Percentiles rank a stretch among this genome's conserved stretches.
Conservation (phyloP, 1,140 invertebrate species). For the Leptoteleia sp. region DNA sequence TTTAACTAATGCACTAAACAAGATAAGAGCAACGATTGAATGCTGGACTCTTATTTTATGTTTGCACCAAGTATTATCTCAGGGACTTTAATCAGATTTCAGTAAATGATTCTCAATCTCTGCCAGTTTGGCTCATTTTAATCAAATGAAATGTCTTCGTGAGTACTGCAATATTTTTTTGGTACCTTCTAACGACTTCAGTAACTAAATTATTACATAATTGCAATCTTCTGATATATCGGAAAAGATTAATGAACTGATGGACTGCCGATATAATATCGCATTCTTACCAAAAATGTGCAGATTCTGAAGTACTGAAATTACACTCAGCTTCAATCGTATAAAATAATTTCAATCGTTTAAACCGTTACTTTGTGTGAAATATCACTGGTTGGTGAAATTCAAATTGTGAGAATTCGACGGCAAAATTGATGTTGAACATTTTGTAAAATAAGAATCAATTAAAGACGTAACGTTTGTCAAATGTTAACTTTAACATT, state of each 20-base stretch:
- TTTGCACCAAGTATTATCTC: slow-evolving; percentile 8
- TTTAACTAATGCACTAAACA: neutral
- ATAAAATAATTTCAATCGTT: neutral
- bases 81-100: slow-evolving; percentile 14
- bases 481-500: too few species aligned
- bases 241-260: neutral
- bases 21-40: too few species aligned
- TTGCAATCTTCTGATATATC: neutral
- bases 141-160: slow-evolving; percentile 2
- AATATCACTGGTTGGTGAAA: too few species aligned
- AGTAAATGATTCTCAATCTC: slow-evolving; percentile 3
- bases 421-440: too few species aligned
- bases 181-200: neutral
- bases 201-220: slow-evolving; percentile 7
- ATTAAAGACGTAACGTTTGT: too few species aligned
- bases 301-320: neutral
- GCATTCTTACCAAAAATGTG: neutral
- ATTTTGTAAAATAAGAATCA: too few species aligned
- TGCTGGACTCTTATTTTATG: too few species aligned
- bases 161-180: neutral
- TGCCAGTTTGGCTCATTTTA: neutral
- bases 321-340: neutral
- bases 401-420: too few species aligned
- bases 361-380: too few species aligned
- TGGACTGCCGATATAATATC: slow-evolving; percentile 5